Conservation (phyloP, 2,888 invertebrate species). For the Scaptomyza tumidula region DNA sequence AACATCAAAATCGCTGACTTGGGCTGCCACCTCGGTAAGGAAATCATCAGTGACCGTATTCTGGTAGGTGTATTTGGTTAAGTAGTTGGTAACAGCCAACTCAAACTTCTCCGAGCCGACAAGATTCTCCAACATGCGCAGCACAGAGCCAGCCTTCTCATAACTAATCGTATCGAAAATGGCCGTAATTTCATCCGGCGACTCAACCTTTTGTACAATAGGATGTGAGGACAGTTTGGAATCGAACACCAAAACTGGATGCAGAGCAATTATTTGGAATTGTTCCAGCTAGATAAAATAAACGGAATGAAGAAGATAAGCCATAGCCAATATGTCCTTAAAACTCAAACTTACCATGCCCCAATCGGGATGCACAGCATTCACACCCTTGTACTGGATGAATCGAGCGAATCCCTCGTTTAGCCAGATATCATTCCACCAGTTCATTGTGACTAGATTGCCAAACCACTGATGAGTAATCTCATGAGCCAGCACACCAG, state of each 20-base stretch:
- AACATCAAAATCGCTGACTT: conserved; percentile 85
- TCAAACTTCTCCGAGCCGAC: conserved; percentile 89
- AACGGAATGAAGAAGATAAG: conserved; percentile 20
- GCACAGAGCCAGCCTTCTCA: conserved; percentile 93
- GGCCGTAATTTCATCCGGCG: conserved; percentile 94
- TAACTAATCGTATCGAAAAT: conserved; percentile 96
- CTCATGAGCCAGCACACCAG: conserved; percentile 94
- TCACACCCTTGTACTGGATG: conserved; percentile 92
- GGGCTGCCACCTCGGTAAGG: conserved; percentile 85
- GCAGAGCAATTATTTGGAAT: conserved; percentile 89
- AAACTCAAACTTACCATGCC: conserved; percentile 87
- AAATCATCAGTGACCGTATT: conserved; percentile 93
- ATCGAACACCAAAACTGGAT: conserved; percentile 90
- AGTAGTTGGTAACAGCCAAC: conserved; percentile 89
- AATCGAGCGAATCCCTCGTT: conserved; percentile 96
- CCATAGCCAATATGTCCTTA: background rate
- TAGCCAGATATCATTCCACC: conserved; percentile 97
- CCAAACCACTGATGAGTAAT: conserved; percentile 98
- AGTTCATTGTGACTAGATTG: conserved; percentile 94
- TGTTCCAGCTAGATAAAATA: conserved; percentile 88
- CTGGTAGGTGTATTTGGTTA: conserved; percentile 88
- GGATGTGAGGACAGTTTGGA: conserved; percentile 93
- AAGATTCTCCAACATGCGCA: conserved; percentile 94
- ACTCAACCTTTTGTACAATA: conserved; percentile 92
- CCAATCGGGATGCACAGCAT: conserved; percentile 90